Evolutionary conservation across 2,888 invertebrate genomes (phyloP).

Genomic region (Leptarthrus brevirostris): DNA sequence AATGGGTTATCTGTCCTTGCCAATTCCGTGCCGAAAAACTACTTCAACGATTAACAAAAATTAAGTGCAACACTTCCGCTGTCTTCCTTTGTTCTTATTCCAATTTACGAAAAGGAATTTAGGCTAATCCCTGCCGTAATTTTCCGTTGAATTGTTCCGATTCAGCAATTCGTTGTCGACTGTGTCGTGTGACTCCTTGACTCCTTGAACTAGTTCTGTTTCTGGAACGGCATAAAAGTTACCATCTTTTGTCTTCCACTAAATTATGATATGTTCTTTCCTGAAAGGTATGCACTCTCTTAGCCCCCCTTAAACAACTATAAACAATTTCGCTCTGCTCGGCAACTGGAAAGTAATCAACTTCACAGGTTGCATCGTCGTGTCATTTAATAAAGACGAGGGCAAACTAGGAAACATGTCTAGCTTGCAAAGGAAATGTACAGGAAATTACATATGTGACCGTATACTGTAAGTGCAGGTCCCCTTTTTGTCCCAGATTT

Average conservation of each 20-base stretch:
- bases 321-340: constrained; percentile 8
- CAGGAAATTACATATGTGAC: constrained; percentile 21
- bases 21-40: not conserved
- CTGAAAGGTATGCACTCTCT: not conserved
- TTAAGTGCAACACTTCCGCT: not conserved
- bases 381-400: constrained; percentile 27
- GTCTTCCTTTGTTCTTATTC: not conserved
- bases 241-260: not conserved
- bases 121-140: constrained; percentile 24
- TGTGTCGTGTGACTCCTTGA: too few species aligned
- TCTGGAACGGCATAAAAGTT: not conserved
- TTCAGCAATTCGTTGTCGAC: too few species aligned
- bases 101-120: not conserved
- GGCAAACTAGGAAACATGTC: constrained; percentile 12
- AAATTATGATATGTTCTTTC: constrained; percentile 23
- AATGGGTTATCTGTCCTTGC: constrained; percentile 5
- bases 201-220: too few species aligned
- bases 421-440: constrained; percentile 13
- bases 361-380: constrained; percentile 27
- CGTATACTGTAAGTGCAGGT: not conserved
- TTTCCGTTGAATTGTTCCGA: too few species aligned
- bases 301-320: not conserved
- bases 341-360: constrained; percentile 6
- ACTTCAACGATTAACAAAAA: too few species aligned
- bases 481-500: constrained; percentile 14